These are phyloP conservation scores for Cephalopachus bancanus DNA, from an alignment of 2,797 vertebrate genomes.

Conservation along the genomic window DNA sequence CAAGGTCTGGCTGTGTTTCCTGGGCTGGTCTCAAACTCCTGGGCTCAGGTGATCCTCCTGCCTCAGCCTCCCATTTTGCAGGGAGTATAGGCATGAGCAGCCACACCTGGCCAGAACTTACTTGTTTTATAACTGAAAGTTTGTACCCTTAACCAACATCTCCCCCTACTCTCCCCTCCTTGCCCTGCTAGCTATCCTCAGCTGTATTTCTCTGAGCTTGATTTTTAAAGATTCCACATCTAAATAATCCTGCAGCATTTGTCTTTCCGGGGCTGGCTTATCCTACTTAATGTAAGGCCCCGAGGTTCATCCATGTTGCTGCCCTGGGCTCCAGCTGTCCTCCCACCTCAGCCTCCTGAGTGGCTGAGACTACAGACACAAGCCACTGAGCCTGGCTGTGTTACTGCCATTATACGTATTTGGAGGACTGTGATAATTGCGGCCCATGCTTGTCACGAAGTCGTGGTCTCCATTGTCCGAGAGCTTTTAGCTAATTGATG, in stretches of 20 bases:
- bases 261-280: neutral
- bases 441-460: neutral
- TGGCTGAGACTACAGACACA: neutral
- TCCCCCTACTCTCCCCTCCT: neutral
- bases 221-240: neutral
- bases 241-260: neutral
- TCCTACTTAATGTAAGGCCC: neutral
- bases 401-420: neutral
- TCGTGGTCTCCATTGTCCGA: neutral
- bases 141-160: neutral
- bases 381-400: neutral
- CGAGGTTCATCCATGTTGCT: neutral
- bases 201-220: neutral
- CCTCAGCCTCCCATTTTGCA: too few species aligned
- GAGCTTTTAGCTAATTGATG: conserved; percentile 20
- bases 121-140: neutral
- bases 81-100: too few species aligned
- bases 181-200: neutral
- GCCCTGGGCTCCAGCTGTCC: neutral
- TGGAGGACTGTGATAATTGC: neutral
- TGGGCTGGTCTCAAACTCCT: too few species aligned
- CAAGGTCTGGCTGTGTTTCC: too few species aligned
- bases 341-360: neutral
- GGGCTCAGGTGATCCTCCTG: too few species aligned
- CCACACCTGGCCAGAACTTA: neutral